Conservation (phyloP, 2,888 invertebrate species). For the Periphyllus acericola region DNA sequence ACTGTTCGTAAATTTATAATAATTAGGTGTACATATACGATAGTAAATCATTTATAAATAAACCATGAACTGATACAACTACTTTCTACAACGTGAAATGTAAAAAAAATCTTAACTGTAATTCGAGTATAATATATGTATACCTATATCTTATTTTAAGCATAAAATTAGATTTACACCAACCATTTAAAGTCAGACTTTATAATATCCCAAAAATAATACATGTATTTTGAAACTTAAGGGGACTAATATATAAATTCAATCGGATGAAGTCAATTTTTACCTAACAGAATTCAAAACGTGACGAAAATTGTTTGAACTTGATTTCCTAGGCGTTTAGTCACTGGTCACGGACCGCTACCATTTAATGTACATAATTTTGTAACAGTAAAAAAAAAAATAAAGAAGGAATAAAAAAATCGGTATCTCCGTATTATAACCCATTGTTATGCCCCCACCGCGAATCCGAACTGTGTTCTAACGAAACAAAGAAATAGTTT, state of each 20-base stretch:
- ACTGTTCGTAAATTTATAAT: background rate
- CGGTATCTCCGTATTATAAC: conserved; percentile 49
- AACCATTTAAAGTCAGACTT: background rate
- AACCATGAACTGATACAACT: background rate
- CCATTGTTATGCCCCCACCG: conserved; percentile 58
- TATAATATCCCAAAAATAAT: background rate
- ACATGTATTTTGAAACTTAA: background rate
- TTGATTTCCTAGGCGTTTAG: conserved; percentile 55
- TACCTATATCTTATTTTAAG: background rate
- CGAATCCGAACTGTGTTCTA: conserved; percentile 21
- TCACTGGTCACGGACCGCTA: conserved; percentile 55
- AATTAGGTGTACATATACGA: background rate
- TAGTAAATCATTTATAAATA: background rate
- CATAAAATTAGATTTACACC: background rate
- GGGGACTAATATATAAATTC: background rate
- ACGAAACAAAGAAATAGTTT: conserved; percentile 59
- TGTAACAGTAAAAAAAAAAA: conserved; percentile 54
- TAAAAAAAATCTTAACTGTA: background rate
- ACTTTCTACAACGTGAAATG: background rate
- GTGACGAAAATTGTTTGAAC: conserved; percentile 43
- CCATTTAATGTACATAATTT: conserved; percentile 58
- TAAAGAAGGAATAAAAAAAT: conserved; percentile 57
- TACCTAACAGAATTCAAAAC: background rate
- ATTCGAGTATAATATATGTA: background rate
- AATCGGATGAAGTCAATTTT: background rate